Conservation (phyloP, 1,140 invertebrate species). For the Euglossa dilemma region DNA sequence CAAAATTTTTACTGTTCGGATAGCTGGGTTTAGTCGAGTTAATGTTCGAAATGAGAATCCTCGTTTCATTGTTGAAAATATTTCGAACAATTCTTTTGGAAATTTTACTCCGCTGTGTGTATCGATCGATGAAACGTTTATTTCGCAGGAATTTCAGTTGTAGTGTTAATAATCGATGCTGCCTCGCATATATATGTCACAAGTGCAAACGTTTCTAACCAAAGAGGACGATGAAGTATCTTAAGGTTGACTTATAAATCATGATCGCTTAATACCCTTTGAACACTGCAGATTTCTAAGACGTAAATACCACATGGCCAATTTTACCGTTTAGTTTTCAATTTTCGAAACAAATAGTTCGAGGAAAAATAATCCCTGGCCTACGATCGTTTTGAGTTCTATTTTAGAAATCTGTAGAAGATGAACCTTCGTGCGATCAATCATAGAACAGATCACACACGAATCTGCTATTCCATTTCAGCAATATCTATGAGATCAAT, state of each 20-base stretch:
- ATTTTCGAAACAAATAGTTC: too few species aligned
- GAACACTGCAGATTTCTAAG: not conserved
- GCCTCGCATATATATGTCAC: slow-evolving; percentile 1
- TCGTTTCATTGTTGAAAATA: too few species aligned
- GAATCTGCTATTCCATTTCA: not conserved
- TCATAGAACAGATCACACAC: slow-evolving; percentile 5
- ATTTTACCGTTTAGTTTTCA: not conserved
- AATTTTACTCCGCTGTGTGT: not conserved
- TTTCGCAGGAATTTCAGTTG: slow-evolving; percentile 14
- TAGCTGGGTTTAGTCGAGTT: too few species aligned
- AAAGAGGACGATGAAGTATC: slow-evolving; percentile 1
- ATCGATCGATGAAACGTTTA: not conserved
- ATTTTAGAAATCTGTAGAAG: slow-evolving; percentile 6
- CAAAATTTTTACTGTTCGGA: too few species aligned
- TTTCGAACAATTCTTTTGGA: not conserved
- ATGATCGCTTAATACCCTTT: not conserved
- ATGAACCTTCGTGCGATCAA: not conserved
- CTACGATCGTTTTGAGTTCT: not conserved
- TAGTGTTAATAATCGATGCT: slow-evolving; percentile 25
- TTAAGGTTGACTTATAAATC: not conserved
- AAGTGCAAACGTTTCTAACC: slow-evolving; percentile 25
- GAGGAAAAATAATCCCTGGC: not conserved
- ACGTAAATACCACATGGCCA: not conserved
- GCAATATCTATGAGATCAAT: slow-evolving; percentile 19
- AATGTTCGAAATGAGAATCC: too few species aligned